phyloP scores from a whole-genome alignment of 2,113 vertebrate genomes.

The Menura novaehollandiae region DNA sequence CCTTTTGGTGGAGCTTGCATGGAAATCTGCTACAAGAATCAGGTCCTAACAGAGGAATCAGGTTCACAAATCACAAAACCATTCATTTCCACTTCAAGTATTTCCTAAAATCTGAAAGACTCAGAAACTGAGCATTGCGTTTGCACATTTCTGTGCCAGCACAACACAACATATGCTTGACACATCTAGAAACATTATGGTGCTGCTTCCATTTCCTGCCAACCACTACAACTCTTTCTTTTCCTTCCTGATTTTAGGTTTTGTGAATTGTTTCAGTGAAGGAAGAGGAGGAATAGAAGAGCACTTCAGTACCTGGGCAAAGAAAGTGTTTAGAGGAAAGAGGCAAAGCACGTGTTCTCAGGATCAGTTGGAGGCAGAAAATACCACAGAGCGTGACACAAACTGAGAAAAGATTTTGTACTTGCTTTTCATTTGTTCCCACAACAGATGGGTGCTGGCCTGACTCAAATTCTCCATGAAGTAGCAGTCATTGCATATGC shows the following conservation, averaged over 20 bases:
- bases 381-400: slow-evolving; percentile 45
- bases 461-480: slow-evolving; percentile 34
- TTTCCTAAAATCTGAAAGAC: slow-evolving; percentile 3
- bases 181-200: slow-evolving; percentile 43
- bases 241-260: not conserved
- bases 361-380: slow-evolving; percentile 31
- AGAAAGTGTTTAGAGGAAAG: not conserved
- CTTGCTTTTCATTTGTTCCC: slow-evolving; percentile 54
- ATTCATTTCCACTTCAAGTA: not conserved
- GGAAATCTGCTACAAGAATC: not conserved
- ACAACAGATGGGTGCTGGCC: slow-evolving; percentile 49
- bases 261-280: not conserved
- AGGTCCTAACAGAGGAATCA: not conserved
- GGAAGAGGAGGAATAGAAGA: not conserved
- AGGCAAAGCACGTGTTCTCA: slow-evolving; percentile 16
- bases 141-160: slow-evolving; percentile 53
- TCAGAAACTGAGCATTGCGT: slow-evolving; percentile 32
- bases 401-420: slow-evolving; percentile 46
- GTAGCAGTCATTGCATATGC: slow-evolving; percentile 35
- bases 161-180: slow-evolving; percentile 42
- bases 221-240: not conserved
- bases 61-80: not conserved
- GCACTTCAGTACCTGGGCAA: not conserved
- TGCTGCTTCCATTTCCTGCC: slow-evolving; percentile 39
- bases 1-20: not conserved